Evolutionary conservation across 2,797 vertebrate genomes (phyloP), one percentile per base, ranked within the genome.

Genomic region (Dendrocincla fuliginosa): DNA sequence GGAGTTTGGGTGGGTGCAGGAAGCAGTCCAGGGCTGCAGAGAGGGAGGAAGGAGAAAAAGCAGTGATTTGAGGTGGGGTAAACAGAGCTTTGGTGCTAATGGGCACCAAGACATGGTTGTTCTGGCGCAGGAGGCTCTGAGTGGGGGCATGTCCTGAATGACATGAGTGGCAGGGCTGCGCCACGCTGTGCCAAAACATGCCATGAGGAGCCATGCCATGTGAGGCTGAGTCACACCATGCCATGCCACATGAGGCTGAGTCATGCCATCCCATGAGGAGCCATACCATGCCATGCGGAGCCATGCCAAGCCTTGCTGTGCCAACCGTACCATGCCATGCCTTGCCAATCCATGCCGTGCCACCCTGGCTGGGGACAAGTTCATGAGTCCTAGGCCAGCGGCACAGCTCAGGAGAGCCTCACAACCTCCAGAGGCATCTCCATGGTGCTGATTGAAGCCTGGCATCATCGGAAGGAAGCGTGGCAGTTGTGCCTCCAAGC

Each of bases 331-430:
- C 49, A 50, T 50, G 49, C 49, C 9, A 50, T 28, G 49, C 37
- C 37, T 41, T 30, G 59, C 59, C 59, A 61, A 41, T 39, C 37
- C 18, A 10, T 30, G 59, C 37, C 17, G 1, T 60, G 41, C 56
- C 81, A 49, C 9, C 11, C 9, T 0, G 2, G 7, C 56, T 70
- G n/a, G 32, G 42, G 52, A 33, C 50, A 61, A 0, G 0, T 16
- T 67, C 20, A 1, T 2, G 8, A 47, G 13, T 5, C 28, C 42
- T 1, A 5, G 32, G 17, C 59, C 61, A n/a, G 74, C 9, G 0
- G 12, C 77, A 56, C 0, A 0, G 33, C 57, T 41, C 5, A 5
- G 22, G n/a, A 7, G 10, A 10, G 52, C 10, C 35, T 73, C 60
- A 10, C 30, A 42, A 2, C 11, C 19, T 6, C 10, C 3, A 2